Percentiles rank a stretch among this genome's conserved stretches.
phyloP scores from a whole-genome alignment of 2,797 vertebrate species.

The Lacerta viridis region DNA sequence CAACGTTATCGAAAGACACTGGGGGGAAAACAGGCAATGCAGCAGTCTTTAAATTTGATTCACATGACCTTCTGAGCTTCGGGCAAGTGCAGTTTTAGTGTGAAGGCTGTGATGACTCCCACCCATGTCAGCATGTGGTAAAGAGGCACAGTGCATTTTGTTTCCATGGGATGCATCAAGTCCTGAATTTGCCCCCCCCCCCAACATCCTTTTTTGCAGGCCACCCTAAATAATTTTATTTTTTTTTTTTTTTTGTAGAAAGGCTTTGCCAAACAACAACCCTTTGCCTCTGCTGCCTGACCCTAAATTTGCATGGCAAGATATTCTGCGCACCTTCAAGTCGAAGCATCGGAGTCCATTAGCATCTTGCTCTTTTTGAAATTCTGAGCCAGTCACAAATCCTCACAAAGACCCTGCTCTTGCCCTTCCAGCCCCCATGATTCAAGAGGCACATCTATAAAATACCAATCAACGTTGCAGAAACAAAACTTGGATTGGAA shows the following conservation, averaged over 20 bases:
- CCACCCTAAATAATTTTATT: not conserved
- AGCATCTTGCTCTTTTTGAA: not conserved
- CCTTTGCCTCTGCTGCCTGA: not conserved
- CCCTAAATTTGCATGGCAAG: not conserved
- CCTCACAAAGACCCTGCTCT: not conserved
- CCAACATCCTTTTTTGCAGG: not conserved
- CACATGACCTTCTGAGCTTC: conserved; percentile 22
- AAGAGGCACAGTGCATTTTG: not conserved
- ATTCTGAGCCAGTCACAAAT: not conserved
- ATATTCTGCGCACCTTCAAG: not conserved
- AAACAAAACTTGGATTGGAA: not conserved
- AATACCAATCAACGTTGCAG: not conserved
- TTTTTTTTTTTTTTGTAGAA: not conserved
- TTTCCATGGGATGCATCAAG: not conserved
- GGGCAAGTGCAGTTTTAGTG: not conserved
- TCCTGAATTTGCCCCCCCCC: not conserved
- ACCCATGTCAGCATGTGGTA: not conserved
- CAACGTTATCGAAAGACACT: conserved; percentile 17
- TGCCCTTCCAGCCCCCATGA: not conserved
- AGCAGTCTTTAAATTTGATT: conserved; percentile 22
- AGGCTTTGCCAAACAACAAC: not conserved
- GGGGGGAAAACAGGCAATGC: not conserved
- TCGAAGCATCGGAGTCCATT: not conserved
- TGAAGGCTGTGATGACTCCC: not conserved
- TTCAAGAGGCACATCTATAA: not conserved